These are phyloP conservation scores for Entomobrya proxima DNA, from an alignment of 2,888 invertebrate species.

Conservation along the genomic window DNA sequence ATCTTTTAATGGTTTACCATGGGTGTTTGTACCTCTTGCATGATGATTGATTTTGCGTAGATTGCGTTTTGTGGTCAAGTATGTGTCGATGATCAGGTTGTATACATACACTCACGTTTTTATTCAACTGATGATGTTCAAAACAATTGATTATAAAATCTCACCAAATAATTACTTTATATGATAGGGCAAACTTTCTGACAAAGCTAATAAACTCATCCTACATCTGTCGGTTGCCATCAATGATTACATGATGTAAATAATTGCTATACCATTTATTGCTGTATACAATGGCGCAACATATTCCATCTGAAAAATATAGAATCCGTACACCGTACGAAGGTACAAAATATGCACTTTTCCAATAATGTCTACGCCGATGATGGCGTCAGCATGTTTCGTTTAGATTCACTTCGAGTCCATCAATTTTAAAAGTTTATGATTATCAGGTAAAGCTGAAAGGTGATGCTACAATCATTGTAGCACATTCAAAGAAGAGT, in stretches of 20 bases:
- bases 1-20: too few species aligned
- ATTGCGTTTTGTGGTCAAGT: background rate
- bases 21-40: too few species aligned
- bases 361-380: background rate
- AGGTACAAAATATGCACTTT: background rate
- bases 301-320: too few species aligned
- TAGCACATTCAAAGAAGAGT: background rate
- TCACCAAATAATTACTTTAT: constrained; percentile 43
- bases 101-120: background rate
- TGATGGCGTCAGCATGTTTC: background rate
- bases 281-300: background rate
- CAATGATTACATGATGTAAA: constrained; percentile 26
- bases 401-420: background rate
- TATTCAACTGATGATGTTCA: constrained; percentile 12
- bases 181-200: constrained; percentile 6
- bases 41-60: constrained; percentile 30
- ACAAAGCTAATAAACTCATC: constrained; percentile 45
- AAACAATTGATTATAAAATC: background rate
- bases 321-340: background rate
- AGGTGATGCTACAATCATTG: background rate
- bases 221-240: background rate
- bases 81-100: constrained; percentile 10
- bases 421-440: constrained; percentile 3
- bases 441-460: background rate
- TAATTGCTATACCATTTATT: background rate